Evolutionary conservation across 2,888 invertebrate genomes (phyloP).

Genomic region (Melolontha melolontha): DNA sequence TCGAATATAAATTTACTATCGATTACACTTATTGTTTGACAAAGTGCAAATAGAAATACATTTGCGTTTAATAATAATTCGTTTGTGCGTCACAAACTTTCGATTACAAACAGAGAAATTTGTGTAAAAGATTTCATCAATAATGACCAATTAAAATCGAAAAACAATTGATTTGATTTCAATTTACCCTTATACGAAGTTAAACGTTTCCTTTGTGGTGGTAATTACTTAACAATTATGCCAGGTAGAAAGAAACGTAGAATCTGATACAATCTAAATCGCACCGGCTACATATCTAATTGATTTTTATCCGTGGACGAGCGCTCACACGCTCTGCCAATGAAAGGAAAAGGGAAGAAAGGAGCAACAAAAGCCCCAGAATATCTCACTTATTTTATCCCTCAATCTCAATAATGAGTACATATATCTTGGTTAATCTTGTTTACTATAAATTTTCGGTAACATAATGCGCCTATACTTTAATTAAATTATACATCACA

Average conservation of each 20-base stretch:
- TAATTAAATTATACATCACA: constrained; percentile 41
- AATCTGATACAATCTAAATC: constrained; percentile 3
- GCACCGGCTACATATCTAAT: neutral
- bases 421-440: constrained; percentile 43
- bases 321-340: neutral
- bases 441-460: constrained; percentile 40
- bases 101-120: too few relatives aligned
- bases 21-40: too few relatives aligned
- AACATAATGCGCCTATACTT: constrained; percentile 37
- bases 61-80: too few relatives aligned
- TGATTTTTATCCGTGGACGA: constrained; percentile 2
- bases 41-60: too few relatives aligned
- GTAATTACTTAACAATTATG: constrained; percentile 22
- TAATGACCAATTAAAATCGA: too few relatives aligned
- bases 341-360: constrained; percentile 6
- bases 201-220: too few relatives aligned
- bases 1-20: too few relatives aligned
- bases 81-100: too few relatives aligned
- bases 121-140: too few relatives aligned
- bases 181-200: too few relatives aligned
- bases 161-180: too few relatives aligned
- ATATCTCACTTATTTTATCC: constrained; percentile 35
- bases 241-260: constrained; percentile 1
- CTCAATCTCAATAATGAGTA: constrained; percentile 42
- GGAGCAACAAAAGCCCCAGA: neutral